Percentiles rank a stretch among this genome's conserved stretches.
Evolutionary conservation across 2,797 vertebrate genomes (phyloP).

Genomic region (Lophotriccus pileatus): DNA sequence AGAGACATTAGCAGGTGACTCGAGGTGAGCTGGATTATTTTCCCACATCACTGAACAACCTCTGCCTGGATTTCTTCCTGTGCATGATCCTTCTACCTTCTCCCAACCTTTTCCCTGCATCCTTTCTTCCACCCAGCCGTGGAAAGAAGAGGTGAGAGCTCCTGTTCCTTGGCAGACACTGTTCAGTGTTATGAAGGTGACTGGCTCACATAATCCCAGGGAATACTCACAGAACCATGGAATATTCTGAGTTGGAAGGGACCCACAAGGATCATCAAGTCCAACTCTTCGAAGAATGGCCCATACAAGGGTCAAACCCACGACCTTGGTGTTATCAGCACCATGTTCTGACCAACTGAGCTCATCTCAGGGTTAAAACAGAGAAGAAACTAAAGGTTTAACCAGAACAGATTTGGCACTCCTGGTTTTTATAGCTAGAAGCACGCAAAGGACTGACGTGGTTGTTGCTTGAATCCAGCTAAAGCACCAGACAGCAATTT

Average conservation of each 20-base stretch:
- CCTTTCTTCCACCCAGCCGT: background rate
- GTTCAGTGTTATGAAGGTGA: background rate
- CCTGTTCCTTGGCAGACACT: background rate
- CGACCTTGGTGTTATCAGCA: background rate
- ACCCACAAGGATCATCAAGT: background rate
- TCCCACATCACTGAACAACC: background rate
- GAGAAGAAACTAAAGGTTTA: background rate
- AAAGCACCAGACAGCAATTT: background rate
- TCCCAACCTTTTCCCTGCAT: background rate
- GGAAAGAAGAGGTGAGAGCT: background rate
- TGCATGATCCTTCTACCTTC: background rate
- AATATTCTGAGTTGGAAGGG: background rate
- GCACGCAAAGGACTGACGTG: rapidly evolving
- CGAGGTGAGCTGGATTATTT: background rate
- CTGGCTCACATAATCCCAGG: background rate
- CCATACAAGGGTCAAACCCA: background rate
- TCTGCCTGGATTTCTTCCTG: background rate
- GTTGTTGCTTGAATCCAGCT: background rate
- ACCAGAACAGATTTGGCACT: background rate
- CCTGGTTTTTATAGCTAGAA: background rate
- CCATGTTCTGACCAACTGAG: background rate
- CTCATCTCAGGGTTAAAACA: background rate
- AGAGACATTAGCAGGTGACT: constrained; percentile 9
- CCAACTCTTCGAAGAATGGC: background rate
- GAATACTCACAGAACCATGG: rapidly evolving